These are phyloP conservation scores for Pectinophora gossypiella DNA, from an alignment of 1,140 invertebrate species.

Conservation along the genomic window DNA sequence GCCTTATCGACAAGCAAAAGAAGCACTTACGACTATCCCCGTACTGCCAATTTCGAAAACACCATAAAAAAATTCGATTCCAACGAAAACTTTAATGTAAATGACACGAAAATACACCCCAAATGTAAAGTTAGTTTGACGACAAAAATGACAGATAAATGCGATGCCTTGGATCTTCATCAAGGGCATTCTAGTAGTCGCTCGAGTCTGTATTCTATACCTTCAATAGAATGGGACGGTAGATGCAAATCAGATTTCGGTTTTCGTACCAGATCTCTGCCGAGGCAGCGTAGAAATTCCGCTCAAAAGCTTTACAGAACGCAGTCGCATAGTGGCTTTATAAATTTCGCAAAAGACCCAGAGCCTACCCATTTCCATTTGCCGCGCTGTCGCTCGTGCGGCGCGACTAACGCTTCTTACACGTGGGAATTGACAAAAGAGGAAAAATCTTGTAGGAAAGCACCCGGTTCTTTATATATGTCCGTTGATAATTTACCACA, in stretches of 20 bases:
- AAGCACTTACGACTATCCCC: constrained; percentile 40
- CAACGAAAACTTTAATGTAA: constrained; percentile 2
- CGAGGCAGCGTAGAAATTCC: constrained; percentile 18
- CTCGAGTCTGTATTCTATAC: constrained; percentile 48
- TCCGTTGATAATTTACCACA: constrained; percentile 45
- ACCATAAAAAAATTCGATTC: constrained; percentile 38
- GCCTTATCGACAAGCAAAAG: constrained; percentile 39
- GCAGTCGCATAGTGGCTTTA: constrained; percentile 58
- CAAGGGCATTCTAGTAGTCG: constrained; percentile 25
- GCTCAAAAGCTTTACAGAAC: constrained; percentile 46
- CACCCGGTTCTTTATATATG: constrained; percentile 23
- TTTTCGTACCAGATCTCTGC: constrained; percentile 43
- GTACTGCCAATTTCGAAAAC: constrained; percentile 41
- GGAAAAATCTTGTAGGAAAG: constrained; percentile 9
- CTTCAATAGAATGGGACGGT: constrained; percentile 54
- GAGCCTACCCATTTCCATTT: constrained; percentile 62
- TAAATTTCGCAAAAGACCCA: constrained; percentile 58
- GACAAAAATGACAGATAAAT: constrained; percentile 14
- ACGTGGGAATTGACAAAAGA: constrained; percentile 25
- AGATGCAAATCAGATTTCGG: constrained; percentile 36
- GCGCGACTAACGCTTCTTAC: constrained; percentile 34
- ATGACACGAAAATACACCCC: constrained; percentile 26
- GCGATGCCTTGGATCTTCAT: neutral
- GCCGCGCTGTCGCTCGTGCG: constrained; percentile 47
- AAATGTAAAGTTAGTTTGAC: constrained; percentile 50